Conservation (phyloP, 2,888 invertebrate genomes). For the Meiosimyza decipiens region DNA sequence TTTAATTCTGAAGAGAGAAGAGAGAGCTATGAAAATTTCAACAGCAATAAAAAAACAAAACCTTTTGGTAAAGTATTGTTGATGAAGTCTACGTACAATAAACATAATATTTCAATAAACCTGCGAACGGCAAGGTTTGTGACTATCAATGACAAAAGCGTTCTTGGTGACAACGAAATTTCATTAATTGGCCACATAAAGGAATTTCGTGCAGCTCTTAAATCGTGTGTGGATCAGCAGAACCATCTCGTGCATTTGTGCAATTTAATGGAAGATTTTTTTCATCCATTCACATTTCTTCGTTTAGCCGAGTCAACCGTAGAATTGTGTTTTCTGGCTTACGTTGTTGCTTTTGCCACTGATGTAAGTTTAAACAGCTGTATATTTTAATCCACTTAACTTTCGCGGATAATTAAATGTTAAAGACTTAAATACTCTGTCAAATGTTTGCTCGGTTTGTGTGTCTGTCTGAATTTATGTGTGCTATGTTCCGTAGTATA, state of each 20-base stretch:
- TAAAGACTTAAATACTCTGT: no score
- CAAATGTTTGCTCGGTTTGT: no score
- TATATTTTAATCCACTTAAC: no score
- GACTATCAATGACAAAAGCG: not conserved
- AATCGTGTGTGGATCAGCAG: constrained; percentile 48
- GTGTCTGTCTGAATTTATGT: no score
- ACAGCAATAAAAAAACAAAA: no score
- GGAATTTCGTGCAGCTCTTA: constrained; percentile 36
- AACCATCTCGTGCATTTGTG: constrained; percentile 48
- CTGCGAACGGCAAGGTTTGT: not conserved
- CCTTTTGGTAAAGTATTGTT: no score
- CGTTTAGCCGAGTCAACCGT: constrained; percentile 28
- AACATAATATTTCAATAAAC: not conserved
- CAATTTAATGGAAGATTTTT: constrained; percentile 38
- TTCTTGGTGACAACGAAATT: not conserved
- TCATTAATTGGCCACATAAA: not conserved
- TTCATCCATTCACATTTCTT: constrained; percentile 32
- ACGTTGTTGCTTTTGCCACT: constrained; percentile 18
- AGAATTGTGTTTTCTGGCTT: constrained; percentile 38
- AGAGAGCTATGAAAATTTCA: not conserved
- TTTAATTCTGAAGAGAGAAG: not conserved
- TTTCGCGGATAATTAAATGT: no score
- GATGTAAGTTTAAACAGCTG: constrained; percentile 29
- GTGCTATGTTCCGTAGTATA: no score
- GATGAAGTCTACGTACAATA: not conserved